These are phyloP conservation scores for Eristalis arbustorum DNA, from an alignment of 2,888 invertebrate species.

Conservation along the genomic window DNA sequence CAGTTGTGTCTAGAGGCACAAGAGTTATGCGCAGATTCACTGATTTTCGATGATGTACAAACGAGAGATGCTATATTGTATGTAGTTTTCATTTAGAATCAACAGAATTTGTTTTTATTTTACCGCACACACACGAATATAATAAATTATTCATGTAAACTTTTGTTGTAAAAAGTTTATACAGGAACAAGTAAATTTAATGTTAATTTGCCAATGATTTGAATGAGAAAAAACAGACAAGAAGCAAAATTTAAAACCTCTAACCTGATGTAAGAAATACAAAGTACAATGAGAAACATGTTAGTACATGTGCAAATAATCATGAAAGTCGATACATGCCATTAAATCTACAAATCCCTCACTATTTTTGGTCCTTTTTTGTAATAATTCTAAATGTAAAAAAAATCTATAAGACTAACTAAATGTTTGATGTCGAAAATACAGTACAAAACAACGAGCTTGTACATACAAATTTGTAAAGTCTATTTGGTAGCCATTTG, in stretches of 20 bases:
- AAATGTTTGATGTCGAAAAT: not conserved
- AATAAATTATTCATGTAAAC: constrained; percentile 18
- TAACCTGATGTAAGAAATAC: constrained; percentile 47
- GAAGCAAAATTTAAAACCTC: constrained; percentile 13
- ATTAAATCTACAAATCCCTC: not conserved
- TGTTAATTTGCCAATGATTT: not conserved
- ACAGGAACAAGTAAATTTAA: constrained; percentile 7
- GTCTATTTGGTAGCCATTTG: not conserved
- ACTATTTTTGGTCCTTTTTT: not conserved
- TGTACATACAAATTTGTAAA: too few species aligned
- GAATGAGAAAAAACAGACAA: not conserved
- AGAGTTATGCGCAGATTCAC: not conserved
- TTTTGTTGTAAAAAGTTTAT: constrained; percentile 64
- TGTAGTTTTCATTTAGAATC: not conserved
- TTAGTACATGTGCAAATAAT: not conserved
- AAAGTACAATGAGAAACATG: constrained; percentile 53
- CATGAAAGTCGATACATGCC: not conserved
- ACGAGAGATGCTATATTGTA: not conserved
- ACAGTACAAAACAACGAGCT: not conserved
- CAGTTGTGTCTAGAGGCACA: not conserved
- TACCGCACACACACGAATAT: not conserved
- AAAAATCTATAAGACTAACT: not conserved
- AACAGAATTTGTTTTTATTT: not conserved
- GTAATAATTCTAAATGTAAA: not conserved
- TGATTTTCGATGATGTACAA: not conserved